Conservation (phyloP, 2,113 vertebrate genomes). For the Alosa alosa region DNA sequence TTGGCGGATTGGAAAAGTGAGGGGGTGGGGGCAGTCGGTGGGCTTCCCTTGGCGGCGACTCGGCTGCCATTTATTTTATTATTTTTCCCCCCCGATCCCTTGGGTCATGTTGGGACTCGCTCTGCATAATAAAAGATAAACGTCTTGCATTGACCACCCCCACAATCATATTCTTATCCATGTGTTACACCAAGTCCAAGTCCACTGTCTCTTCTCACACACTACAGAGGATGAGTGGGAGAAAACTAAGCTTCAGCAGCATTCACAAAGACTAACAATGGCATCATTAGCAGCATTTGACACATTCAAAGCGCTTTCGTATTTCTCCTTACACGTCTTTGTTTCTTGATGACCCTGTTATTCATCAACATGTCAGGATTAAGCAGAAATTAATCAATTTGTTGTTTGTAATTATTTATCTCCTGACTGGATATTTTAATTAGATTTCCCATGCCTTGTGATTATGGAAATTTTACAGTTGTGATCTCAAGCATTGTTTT, state of each 20-base stretch:
- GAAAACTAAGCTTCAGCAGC: background rate
- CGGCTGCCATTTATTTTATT: background rate
- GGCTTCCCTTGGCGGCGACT: background rate
- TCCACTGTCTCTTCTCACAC: background rate
- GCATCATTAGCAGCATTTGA: background rate
- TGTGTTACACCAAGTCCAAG: constrained; percentile 44
- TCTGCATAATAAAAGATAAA: constrained; percentile 54
- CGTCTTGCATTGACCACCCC: background rate
- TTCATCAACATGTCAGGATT: constrained; percentile 18
- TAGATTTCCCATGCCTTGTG: constrained; percentile 34
- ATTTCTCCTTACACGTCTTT: background rate
- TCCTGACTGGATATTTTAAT: constrained; percentile 30
- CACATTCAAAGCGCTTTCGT: background rate
- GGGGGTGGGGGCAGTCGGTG: background rate
- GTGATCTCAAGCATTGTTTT: constrained; percentile 29
- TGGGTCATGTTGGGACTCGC: constrained; percentile 28
- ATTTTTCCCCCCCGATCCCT: constrained; percentile 33
- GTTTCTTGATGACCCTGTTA: constrained; percentile 36
- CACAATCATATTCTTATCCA: constrained; percentile 64
- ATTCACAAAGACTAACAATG: background rate
- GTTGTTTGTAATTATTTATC: constrained; percentile 25
- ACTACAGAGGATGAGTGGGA: background rate
- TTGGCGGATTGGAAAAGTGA: background rate
- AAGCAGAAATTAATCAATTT: constrained; percentile 24
- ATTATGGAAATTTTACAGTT: constrained; percentile 36